Evolutionary conservation across 2,113 vertebrate species (phyloP).

Genomic region (Brachyhypopomus occidentalis): DNA sequence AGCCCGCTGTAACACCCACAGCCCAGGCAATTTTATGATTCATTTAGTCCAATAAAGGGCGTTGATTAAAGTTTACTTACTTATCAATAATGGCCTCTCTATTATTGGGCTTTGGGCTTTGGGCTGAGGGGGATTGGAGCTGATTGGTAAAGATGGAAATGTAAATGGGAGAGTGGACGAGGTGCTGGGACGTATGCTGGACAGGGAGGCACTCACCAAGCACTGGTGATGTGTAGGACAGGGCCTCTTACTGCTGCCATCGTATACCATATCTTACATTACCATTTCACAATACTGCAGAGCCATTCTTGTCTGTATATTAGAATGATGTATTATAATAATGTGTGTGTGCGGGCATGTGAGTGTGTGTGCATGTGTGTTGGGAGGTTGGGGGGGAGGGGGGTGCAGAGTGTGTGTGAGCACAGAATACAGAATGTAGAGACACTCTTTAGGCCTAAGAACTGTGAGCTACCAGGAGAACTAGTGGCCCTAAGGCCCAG

Average conservation of each 20-base stretch:
- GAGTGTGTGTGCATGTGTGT: not conserved
- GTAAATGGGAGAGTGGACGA: slow-evolving; percentile 14
- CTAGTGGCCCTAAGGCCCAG: slow-evolving; percentile 14
- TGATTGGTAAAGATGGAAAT: slow-evolving; percentile 36
- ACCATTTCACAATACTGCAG: not conserved
- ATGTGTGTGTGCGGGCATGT: not conserved
- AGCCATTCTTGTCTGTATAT: not conserved
- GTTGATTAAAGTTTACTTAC: slow-evolving; percentile 56
- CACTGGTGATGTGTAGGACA: not conserved
- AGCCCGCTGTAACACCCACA: slow-evolving; percentile 29
- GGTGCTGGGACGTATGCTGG: slow-evolving; percentile 6
- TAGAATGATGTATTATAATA: not conserved
- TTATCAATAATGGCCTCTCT: slow-evolving; percentile 53
- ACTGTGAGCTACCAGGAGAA: slow-evolving; percentile 34
- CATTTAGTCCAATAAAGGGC: slow-evolving; percentile 54
- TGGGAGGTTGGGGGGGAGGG: too few species aligned
- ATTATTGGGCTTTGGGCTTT: slow-evolving; percentile 39
- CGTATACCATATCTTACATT: not conserved
- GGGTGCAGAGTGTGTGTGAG: too few species aligned
- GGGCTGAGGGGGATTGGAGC: slow-evolving; percentile 19
- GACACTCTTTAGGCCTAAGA: slow-evolving; percentile 18
- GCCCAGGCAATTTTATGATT: slow-evolving; percentile 54
- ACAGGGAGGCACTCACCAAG: slow-evolving; percentile 4
- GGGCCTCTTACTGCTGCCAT: not conserved
- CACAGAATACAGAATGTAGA: slow-evolving; percentile 37